Evolutionary conservation across 1,140 invertebrate genomes (phyloP).

Genomic region (Drosophila lini): DNA sequence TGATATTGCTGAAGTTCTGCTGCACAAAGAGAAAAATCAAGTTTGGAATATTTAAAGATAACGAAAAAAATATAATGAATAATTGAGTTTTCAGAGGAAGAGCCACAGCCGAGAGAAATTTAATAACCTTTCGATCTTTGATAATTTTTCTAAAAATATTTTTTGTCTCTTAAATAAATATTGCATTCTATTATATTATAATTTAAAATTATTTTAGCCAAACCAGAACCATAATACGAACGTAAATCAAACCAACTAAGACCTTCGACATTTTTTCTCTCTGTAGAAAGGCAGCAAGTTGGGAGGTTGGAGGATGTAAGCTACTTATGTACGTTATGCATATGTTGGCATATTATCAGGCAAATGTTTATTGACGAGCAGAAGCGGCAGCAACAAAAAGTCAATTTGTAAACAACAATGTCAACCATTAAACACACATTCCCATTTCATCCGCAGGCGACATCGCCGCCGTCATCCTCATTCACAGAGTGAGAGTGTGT

Average conservation of each 20-base stretch:
- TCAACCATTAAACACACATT: conserved; percentile 68
- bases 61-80: too few species aligned
- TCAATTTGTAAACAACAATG: conserved; percentile 75
- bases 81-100: background rate
- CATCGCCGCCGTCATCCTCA: conserved; percentile 20
- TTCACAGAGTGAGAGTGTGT: conserved; percentile 14
- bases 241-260: too few species aligned
- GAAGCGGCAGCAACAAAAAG: conserved; percentile 49
- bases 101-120: background rate
- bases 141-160: background rate
- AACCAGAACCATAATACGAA: too few species aligned
- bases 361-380: conserved; percentile 64
- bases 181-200: too few species aligned
- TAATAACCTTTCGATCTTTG: background rate
- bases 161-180: too few species aligned
- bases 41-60: background rate
- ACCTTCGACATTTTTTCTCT: background rate
- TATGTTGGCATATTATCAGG: conserved; percentile 74
- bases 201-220: too few species aligned
- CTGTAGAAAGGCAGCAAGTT: background rate
- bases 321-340: conserved; percentile 71
- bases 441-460: conserved; percentile 21
- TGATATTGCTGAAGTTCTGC: conserved; percentile 79
- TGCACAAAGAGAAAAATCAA: conserved; percentile 28
- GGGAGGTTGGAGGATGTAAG: conserved; percentile 41